Base-by-base conservation (phyloP, 2,113 vertebrate genomes). In the Eretmochelys imbricata region DNA sequence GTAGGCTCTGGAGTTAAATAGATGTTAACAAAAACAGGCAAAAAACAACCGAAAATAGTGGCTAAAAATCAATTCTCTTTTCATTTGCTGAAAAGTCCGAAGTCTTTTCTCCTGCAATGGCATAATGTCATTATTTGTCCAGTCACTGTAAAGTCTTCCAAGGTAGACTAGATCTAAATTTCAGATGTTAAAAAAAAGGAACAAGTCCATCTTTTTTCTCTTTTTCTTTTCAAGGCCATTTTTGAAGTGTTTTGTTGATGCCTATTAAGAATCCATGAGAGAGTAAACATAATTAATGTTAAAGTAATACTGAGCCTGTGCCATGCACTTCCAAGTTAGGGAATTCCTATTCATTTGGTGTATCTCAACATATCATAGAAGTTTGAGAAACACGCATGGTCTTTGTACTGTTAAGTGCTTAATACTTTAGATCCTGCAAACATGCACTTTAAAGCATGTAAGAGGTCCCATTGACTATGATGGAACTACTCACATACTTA, bases 11-110 rank as follows among this genome's bases (percentile, higher is more conserved):
- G 50, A 81, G 50, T 42, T 94, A 80, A 91, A 51, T 42, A 92
- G 53, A 79, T 85, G 80, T 80, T 81, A 88, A n/a, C 94, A 87
- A 93, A 95, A 95, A 84, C 1, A 13, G 94, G 62, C 84, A 22
- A 86, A 96, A 87, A 89, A 22, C 78, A 83, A 24, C 59, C 31
- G 80, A 59, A 88, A 95, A 84, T 42, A 88, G 84, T 83, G 79
- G 42, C 48, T 95, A 94, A 96, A 95, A 96, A 93, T 83, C 88
- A 57, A 86, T 95, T 95, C 46, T 95, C 95, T 75, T 92, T 50
- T 79, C 75, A 87, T 95, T 95, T 97, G 79, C 89, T 93, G 79
- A 42, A 42, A 42, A 89, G 83, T 82, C 91, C 95, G 95, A 65
- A 89, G 79, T 29, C 20, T 88, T 87, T 95, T 85, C 85, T 96